Evolutionary conservation across 2,888 invertebrate genomes (phyloP).

Genomic region (Venusia cambrica): DNA sequence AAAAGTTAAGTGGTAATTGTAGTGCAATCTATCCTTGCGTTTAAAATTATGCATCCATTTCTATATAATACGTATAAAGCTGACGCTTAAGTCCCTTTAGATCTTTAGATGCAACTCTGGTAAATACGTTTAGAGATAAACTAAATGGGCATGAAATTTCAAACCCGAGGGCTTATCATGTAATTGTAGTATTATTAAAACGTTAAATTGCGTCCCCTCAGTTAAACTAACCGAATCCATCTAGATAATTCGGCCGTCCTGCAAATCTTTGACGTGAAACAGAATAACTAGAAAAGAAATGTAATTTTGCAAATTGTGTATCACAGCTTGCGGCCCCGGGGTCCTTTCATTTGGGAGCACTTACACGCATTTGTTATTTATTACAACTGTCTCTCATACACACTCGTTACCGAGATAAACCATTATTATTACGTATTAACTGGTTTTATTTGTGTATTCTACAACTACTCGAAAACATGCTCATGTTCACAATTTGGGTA

Average conservation of each 20-base stretch:
- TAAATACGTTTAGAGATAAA: too few relatives aligned
- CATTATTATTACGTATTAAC: too few relatives aligned
- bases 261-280: constrained; percentile 40
- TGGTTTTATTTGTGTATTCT: too few relatives aligned
- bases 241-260: constrained; percentile 36
- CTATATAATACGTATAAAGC: too few relatives aligned
- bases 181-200: constrained; percentile 16
- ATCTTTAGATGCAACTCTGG: too few relatives aligned
- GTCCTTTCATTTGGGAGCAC: constrained; percentile 44
- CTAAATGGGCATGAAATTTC: too few relatives aligned
- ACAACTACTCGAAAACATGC: too few relatives aligned
- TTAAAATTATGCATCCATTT: too few relatives aligned
- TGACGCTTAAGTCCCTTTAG: too few relatives aligned
- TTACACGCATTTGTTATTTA: constrained; percentile 44
- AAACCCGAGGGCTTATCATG: constrained; percentile 3
- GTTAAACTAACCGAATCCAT: constrained; percentile 37
- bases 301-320: constrained; percentile 56
- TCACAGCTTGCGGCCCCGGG: constrained; percentile 41
- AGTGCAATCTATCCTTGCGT: too few relatives aligned
- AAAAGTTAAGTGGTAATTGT: too few relatives aligned
- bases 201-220: constrained; percentile 15
- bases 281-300: constrained; percentile 48
- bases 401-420: constrained; percentile 19
- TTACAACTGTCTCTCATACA: constrained; percentile 32
- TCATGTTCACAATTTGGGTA: too few relatives aligned